Conservation (phyloP, 2,113 vertebrate genomes). For the Dasyornis broadbenti region DNA sequence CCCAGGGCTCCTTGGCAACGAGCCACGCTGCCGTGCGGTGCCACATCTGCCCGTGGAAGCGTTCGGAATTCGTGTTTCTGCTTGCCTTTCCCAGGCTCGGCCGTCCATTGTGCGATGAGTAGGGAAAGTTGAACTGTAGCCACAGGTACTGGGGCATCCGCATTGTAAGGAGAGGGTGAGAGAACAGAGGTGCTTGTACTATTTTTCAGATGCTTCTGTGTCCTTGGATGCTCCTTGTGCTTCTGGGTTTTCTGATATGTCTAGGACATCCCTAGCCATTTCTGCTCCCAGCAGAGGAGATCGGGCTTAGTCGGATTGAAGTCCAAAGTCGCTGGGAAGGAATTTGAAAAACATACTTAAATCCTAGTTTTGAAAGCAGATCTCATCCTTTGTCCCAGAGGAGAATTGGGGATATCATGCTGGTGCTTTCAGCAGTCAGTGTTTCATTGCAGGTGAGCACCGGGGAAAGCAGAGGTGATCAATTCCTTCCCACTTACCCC, state of each 20-base stretch:
- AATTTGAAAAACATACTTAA: background rate
- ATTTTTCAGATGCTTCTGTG: background rate
- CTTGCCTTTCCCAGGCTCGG: background rate
- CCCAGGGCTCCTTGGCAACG: rapidly evolving
- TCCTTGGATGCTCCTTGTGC: background rate
- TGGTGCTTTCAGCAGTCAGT: background rate
- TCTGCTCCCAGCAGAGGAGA: background rate
- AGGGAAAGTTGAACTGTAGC: rapidly evolving
- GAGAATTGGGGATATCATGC: background rate
- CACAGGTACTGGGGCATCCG: rapidly evolving
- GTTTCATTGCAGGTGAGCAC: background rate
- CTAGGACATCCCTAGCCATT: background rate
- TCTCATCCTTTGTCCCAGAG: background rate
- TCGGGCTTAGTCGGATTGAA: background rate
- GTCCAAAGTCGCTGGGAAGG: background rate
- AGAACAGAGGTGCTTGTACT: rapidly evolving
- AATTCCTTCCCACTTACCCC: background rate
- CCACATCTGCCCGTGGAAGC: rapidly evolving
- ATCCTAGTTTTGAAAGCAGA: background rate
- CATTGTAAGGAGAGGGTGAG: rapidly evolving
- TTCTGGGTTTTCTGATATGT: background rate
- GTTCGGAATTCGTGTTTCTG: rapidly evolving
- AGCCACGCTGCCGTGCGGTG: rapidly evolving
- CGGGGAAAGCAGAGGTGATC: background rate
- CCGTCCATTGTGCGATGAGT: rapidly evolving